Evolutionary conservation across 2,797 vertebrate genomes (phyloP), one percentile per base, ranked within the genome.

Genomic region (Coendou prehensilis): DNA sequence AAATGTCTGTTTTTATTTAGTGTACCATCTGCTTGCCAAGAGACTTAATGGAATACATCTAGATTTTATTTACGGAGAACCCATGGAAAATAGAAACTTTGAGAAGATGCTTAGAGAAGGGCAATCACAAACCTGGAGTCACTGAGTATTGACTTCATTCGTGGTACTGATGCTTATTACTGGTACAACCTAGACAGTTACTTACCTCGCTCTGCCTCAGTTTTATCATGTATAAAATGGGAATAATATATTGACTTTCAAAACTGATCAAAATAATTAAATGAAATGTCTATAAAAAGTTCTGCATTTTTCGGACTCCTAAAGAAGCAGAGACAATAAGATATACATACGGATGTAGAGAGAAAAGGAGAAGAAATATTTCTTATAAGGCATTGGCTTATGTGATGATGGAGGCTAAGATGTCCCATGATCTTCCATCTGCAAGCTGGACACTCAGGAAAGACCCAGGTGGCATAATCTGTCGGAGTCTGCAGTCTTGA

Each of bases 1-100:
- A 96, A 88, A 76, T 90, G 45, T 41, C 71, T 95, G 33, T 71
- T 95, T 97, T 95, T 96, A 94, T 67, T 92, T 96, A 67, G 33
- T 56, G 14, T 64, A 64, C 15, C 22, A 82, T 84, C 89, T 86
- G 87, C 88, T 93, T 96, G 69, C 84, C 71, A 95, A 93, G 61
- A 93, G 45, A 73, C 71, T 37, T 79, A 59, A 79, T 22, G 28
- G 20, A 30, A 57, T 71, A 63, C 30, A 28, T 41, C 37, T 52
- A 87, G 28, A 67, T 64, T 81, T 91, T 85, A 67, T 64, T 57
- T 67, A 73, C 33, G 17, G 33, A 14, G 5, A 52, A 75, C 9
- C 10, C 20, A 41, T 59, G n/a, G 50, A 85, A 96, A 93, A 82
- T 28, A 63, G 50, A 33, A 91, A 67, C 30, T 87, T 89, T 33